Evolutionary conservation across 2,113 vertebrate species (phyloP).

Genomic region (Pygoscelis adeliae): DNA sequence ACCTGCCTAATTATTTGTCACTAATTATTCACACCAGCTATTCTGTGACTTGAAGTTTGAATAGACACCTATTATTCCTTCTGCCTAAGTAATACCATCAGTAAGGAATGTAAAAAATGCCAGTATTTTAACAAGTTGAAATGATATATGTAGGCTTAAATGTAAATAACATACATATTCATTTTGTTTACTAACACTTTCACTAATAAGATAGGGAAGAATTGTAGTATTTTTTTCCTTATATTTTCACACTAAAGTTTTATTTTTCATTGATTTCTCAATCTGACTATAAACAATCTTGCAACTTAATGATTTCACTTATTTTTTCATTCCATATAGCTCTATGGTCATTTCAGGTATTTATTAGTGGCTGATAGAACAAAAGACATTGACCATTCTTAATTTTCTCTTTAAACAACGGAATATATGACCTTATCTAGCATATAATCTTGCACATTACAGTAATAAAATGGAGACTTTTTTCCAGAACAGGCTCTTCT

Average conservation of each 20-base stretch:
- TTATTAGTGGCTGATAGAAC: not conserved
- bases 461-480: not conserved
- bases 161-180: not conserved
- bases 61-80: not conserved
- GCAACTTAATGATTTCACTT: not conserved
- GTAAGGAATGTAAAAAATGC: not conserved
- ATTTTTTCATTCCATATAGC: not conserved
- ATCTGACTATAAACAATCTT: not conserved
- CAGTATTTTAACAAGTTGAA: not conserved
- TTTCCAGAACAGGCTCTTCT: not conserved
- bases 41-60: not conserved
- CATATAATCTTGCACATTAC: not conserved
- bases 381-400: not conserved
- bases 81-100: not conserved
- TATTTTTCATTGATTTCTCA: not conserved
- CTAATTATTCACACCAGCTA: not conserved
- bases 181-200: not conserved
- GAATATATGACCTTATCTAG: not conserved
- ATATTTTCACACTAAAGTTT: not conserved
- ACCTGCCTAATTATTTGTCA: not conserved
- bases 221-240: not conserved
- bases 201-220: not conserved
- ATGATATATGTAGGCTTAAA: not conserved
- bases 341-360: not conserved
- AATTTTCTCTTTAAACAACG: not conserved